Conservation (phyloP, 2,888 invertebrate genomes). For the Harmothoe impar region DNA sequence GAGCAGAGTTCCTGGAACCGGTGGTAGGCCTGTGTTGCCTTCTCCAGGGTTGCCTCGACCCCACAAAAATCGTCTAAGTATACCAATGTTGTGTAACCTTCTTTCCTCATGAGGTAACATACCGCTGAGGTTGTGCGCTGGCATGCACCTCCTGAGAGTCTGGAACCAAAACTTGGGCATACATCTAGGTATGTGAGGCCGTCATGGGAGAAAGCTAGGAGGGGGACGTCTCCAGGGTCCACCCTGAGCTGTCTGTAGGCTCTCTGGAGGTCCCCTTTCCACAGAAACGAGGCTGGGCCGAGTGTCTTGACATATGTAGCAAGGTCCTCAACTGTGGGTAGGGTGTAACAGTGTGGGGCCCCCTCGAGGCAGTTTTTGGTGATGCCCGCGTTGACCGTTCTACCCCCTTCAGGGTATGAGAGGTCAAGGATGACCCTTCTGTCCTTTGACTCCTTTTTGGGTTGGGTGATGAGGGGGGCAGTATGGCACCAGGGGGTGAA, state of each 20-base stretch:
- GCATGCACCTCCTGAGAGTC: too few relatives aligned
- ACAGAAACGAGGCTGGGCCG: neutral
- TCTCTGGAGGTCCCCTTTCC: neutral
- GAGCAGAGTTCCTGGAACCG: neutral
- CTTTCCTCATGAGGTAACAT: neutral
- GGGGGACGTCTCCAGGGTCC: neutral
- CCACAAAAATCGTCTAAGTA: neutral
- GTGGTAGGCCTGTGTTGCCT: neutral
- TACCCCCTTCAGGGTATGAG: too few relatives aligned
- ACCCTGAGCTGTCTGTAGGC: too few relatives aligned
- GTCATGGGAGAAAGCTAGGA: neutral
- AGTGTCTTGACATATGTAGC: too few relatives aligned
- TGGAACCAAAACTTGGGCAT: too few relatives aligned
- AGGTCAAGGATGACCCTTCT: too few relatives aligned
- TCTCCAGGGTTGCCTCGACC: too few relatives aligned
- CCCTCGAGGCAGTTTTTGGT: too few relatives aligned
- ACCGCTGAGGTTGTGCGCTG: too few relatives aligned
- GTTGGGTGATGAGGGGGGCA: too few relatives aligned
- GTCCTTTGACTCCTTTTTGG: too few relatives aligned
- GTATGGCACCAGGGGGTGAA: neutral
- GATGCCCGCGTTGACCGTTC: too few relatives aligned
- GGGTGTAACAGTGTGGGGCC: neutral
- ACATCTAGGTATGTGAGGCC: neutral
- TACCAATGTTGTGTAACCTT: neutral
- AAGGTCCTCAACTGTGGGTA: neutral